Conservation (phyloP, 2,797 vertebrate species). For the Premnoplex brunnescens region DNA sequence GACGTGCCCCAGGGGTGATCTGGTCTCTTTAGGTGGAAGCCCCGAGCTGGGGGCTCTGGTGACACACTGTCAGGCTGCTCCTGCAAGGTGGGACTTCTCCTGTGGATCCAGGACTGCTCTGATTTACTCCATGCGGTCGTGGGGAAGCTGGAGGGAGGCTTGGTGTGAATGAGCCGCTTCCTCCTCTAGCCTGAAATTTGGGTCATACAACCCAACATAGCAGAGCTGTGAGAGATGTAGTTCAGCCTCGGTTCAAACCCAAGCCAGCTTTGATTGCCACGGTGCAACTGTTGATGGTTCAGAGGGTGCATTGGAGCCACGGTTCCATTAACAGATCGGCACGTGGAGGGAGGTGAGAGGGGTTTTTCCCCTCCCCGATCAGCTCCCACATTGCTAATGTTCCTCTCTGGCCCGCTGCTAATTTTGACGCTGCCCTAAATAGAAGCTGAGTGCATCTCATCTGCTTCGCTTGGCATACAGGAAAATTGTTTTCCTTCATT, state of each 20-base stretch:
- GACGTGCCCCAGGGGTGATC: rapidly evolving
- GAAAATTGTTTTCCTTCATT: slow-evolving; percentile 49
- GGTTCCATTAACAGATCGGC: not conserved
- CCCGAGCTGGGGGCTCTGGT: not conserved
- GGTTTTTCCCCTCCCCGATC: slow-evolving; percentile 23
- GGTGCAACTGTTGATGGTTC: not conserved
- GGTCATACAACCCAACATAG: not conserved
- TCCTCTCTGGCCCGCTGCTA: slow-evolving; percentile 63
- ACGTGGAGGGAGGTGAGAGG: slow-evolving; percentile 7
- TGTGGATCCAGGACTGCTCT: not conserved
- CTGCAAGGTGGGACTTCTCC: not conserved
- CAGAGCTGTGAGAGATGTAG: not conserved
- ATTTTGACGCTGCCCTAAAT: slow-evolving; percentile 72
- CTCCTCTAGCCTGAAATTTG: slow-evolving; percentile 11
- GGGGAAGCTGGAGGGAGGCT: not conserved
- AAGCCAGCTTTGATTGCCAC: not conserved
- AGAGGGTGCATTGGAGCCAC: not conserved
- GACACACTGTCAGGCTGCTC: not conserved
- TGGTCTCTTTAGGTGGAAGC: not conserved
- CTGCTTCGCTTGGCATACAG: slow-evolving; percentile 46
- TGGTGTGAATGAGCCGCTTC: slow-evolving; percentile 22
- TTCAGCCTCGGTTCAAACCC: not conserved
- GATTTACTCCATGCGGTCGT: not conserved
- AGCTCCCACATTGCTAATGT: slow-evolving; percentile 44
- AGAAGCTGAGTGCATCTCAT: slow-evolving; percentile 65